Percentiles rank a stretch among this genome's conserved stretches.
Evolutionary conservation across 2,797 vertebrate species (phyloP).

Genomic region (Falco rusticolus): DNA sequence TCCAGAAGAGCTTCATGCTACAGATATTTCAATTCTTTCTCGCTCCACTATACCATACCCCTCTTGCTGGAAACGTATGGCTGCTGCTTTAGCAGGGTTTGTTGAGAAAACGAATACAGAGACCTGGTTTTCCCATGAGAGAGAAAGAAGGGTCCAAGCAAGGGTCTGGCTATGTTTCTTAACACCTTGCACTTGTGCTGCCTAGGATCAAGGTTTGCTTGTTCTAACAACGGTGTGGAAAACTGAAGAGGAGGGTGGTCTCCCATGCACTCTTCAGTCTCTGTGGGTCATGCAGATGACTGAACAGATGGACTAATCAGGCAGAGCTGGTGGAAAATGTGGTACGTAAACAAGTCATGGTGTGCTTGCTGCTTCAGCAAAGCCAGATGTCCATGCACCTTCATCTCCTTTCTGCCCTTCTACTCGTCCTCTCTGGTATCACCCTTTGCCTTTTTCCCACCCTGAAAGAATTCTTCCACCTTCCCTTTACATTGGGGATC

Average conservation of each 20-base stretch:
- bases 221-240: neutral
- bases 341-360: neutral
- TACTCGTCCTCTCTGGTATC: neutral
- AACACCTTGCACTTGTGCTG: neutral
- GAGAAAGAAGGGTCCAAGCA: neutral
- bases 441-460: neutral
- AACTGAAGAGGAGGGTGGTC: neutral
- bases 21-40: neutral
- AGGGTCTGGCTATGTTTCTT: neutral
- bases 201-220: neutral
- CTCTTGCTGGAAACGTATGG: neutral
- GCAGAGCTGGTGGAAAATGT: neutral
- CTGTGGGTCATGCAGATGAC: accelerated
- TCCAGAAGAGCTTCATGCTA: neutral
- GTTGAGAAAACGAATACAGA: neutral
- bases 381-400: neutral
- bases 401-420: neutral
- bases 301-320: neutral
- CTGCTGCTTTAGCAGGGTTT: neutral
- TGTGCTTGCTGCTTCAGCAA: neutral
- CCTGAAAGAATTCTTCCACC: neutral
- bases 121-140: neutral
- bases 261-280: neutral
- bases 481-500: neutral
- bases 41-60: neutral